A percentile compares a stretch with the other conserved stretches of the same genome.
Evolutionary conservation across 2,888 invertebrate genomes (phyloP).

Genomic region (Pandemis corylana): DNA sequence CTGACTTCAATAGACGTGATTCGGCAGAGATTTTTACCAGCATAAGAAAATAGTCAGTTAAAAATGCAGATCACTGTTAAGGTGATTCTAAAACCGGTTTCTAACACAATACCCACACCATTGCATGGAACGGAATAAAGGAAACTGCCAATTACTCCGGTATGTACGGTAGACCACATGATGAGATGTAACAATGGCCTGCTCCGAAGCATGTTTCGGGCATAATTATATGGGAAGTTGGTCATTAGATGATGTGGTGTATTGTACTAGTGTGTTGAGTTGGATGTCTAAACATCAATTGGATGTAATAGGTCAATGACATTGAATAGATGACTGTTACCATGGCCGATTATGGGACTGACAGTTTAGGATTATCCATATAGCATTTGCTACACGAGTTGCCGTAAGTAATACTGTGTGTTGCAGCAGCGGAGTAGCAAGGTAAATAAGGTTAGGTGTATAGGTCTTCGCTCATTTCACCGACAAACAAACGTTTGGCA

Average conservation of each 20-base stretch:
- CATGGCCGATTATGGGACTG: not conserved
- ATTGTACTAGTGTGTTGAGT: conserved; percentile 29
- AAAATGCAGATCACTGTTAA: conserved; percentile 14
- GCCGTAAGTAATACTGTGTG: no score
- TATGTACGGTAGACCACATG: conserved; percentile 42
- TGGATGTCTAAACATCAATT: conserved; percentile 33
- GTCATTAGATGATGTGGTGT: conserved; percentile 15
- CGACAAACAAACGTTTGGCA: no score
- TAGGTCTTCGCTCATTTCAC: no score
- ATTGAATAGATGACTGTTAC: not conserved
- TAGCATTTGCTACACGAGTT: no score
- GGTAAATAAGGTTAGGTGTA: no score
- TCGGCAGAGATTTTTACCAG: not conserved
- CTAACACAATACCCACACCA: conserved; percentile 15
- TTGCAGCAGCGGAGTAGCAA: no score
- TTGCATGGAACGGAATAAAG: conserved; percentile 50
- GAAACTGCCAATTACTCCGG: conserved; percentile 57
- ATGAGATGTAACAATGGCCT: conserved; percentile 18
- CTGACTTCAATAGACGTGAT: not conserved
- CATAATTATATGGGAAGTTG: conserved; percentile 33
- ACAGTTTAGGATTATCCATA: not conserved
- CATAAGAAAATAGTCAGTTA: not conserved
- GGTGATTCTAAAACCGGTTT: conserved; percentile 22
- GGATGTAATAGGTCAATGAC: conserved; percentile 23
- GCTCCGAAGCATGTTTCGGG: conserved; percentile 18